Conservation (phyloP, 2,888 invertebrate genomes). For the Cosmopolites sordidus region DNA sequence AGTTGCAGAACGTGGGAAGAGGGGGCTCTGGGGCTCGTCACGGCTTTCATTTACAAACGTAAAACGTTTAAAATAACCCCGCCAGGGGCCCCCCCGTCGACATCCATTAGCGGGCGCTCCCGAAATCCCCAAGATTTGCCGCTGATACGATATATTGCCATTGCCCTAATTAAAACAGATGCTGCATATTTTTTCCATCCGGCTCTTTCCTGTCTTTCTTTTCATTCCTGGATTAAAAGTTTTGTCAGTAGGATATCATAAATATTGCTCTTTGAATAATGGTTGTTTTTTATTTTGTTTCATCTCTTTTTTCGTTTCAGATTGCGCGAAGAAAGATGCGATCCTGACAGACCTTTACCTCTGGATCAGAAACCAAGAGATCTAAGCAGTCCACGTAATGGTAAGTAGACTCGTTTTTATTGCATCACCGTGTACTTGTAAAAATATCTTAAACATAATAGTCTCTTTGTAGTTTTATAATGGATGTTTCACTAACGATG, state of each 20-base stretch:
- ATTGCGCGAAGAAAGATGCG: conserved; percentile 83
- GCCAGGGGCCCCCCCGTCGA: conserved; percentile 36
- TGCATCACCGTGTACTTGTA: too few relatives aligned
- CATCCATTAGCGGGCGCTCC: conserved; percentile 40
- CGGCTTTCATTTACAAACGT: conserved; percentile 30
- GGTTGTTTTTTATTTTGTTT: too few relatives aligned
- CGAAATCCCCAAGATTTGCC: conserved; percentile 33
- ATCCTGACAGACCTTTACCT: conserved; percentile 75
- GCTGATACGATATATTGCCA: conserved; percentile 39
- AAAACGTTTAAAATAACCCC: conserved; percentile 38
- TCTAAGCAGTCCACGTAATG: conserved; percentile 82
- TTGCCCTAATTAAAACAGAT: conserved; percentile 47
- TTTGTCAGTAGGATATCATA: too few relatives aligned
- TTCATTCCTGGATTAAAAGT: too few relatives aligned
- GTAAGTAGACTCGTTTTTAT: conserved; percentile 60
- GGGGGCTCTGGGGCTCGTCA: conserved; percentile 8
- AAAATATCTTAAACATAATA: too few relatives aligned
- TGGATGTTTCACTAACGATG: too few relatives aligned
- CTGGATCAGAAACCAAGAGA: conserved; percentile 81
- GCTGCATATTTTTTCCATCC: conserved; percentile 38
- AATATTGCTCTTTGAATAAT: too few relatives aligned
- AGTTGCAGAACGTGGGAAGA: neutral
- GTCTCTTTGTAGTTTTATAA: too few relatives aligned
- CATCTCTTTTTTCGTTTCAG: conserved; percentile 52
- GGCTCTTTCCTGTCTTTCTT: too few relatives aligned